phyloP scores from a whole-genome alignment of 2,888 invertebrate genomes.

The Chrysolina oricalcia region DNA sequence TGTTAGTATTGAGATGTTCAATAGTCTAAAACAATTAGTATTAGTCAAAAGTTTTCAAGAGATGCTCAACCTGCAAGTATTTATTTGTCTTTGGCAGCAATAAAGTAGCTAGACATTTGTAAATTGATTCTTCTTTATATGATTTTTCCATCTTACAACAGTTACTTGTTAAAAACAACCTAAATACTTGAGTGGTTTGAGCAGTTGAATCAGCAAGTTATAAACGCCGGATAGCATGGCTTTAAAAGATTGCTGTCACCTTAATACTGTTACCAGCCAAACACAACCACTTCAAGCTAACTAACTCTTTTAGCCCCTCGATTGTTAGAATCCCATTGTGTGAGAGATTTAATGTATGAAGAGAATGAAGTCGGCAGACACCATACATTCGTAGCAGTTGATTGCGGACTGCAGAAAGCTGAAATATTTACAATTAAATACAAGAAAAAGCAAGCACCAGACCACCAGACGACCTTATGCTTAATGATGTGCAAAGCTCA shows the following conservation, averaged over 20 bases:
- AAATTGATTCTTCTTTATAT: too few relatives aligned
- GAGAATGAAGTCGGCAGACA: conserved; percentile 84
- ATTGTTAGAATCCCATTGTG: conserved; percentile 92
- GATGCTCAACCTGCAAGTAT: conserved; percentile 19
- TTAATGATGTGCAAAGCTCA: neutral
- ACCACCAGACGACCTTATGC: neutral
- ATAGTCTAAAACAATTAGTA: conserved; percentile 77
- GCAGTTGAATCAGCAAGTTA: neutral
- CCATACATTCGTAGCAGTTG: conserved; percentile 91
- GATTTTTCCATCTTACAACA: neutral
- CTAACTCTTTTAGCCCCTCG: conserved; percentile 90
- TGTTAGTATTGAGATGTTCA: conserved; percentile 89
- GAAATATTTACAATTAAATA: conserved; percentile 63
- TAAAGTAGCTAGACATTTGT: too few relatives aligned
- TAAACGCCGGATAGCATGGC: neutral
- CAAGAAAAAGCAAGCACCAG: neutral
- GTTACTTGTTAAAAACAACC: neutral
- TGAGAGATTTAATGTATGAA: conserved; percentile 87
- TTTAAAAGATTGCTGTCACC: conserved; percentile 67
- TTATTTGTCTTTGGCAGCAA: neutral
- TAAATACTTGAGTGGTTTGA: neutral
- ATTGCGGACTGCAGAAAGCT: conserved; percentile 91
- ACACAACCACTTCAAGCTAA: conserved; percentile 86
- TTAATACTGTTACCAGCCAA: conserved; percentile 93
- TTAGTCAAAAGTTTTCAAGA: conserved; percentile 3